Evolutionary conservation across 2,113 vertebrate species (phyloP).

Genomic region (Ariopsis seemanni): DNA sequence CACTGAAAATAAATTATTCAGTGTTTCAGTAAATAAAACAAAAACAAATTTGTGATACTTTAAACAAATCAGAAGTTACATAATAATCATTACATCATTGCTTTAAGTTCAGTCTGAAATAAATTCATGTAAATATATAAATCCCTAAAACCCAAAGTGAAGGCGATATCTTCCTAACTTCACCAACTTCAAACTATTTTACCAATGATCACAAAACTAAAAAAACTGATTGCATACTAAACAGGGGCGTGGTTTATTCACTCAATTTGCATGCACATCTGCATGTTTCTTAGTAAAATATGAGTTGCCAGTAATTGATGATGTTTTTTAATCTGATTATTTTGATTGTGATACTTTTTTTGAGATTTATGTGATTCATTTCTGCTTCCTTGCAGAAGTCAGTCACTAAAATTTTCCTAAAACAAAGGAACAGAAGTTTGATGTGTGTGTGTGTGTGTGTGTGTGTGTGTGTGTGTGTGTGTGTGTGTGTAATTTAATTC

Average conservation of each 20-base stretch:
- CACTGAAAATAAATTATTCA: not conserved
- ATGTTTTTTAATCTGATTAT: not conserved
- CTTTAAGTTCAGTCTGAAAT: not conserved
- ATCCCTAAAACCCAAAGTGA: not conserved
- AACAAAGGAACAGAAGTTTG: not conserved
- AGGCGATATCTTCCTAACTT: too few species aligned
- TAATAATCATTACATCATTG: not conserved
- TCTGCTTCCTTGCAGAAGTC: not conserved
- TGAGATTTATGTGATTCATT: not conserved
- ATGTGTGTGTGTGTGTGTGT: too few species aligned
- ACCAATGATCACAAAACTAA: not conserved
- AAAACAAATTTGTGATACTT: not conserved
- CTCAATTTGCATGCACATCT: not conserved
- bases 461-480: too few species aligned
- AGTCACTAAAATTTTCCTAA: not conserved
- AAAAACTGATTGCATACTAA: not conserved
- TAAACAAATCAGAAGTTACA: too few species aligned
- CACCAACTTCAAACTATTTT: not conserved
- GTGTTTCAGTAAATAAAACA: not conserved
- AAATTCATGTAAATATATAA: not conserved
- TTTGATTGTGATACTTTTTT: not conserved
- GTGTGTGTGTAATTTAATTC: not conserved
- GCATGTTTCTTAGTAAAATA: not conserved
- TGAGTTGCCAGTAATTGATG: not conserved
- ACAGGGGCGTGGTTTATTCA: not conserved